Evolutionary conservation across 1,140 invertebrate species (phyloP), one percentile per base, ranked within the genome.

Genomic region (Penaeus japonicus): DNA sequence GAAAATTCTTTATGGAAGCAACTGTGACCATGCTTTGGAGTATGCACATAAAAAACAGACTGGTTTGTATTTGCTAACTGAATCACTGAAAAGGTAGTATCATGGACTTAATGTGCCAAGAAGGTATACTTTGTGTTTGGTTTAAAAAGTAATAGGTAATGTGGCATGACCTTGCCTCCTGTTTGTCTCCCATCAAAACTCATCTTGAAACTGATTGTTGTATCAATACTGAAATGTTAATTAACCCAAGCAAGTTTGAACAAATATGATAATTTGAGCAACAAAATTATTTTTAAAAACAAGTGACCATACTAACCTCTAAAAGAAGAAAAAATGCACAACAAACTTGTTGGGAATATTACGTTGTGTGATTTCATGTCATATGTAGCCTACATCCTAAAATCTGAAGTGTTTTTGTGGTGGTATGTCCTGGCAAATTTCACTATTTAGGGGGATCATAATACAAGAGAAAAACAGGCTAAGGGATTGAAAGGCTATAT

Each of bases 221-320:
- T 88, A 88, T 88, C 87, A 88, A 88, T 88, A 83, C 54, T 75
- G 86, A 87, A 88, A 88, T 88, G 73, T 88, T 87, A 57, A 81
- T 87, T 88, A 84, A 88, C 87, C 87, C 87, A 88, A 88, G 79
- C 87, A 88, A 88, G 87, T 88, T 88, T 88, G 87, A 88, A 88
- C 83, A 83, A 32, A 83, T 77, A 70, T 81, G 81, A 75, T 88
- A 82, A 77, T 82, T 82, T 78, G 80, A 83, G 65, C 47, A 57
- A 22, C 80, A 88, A 87, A 87, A 88, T 77, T 47, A 15, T 47
- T 47, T n/a, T 84, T 77, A 55, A 83, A 55, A 15, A 54, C 79
- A 47, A 59, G 54, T 77, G 83, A 84, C 73, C 77, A 78, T 88
- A 88, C 87, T 88, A 82, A 83, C 79, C 87, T 88, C 73, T 30